These are phyloP conservation scores for Montipora sp. DNA, from an alignment of 64 coral and sea anemone genomes.

Conservation along the genomic window DNA sequence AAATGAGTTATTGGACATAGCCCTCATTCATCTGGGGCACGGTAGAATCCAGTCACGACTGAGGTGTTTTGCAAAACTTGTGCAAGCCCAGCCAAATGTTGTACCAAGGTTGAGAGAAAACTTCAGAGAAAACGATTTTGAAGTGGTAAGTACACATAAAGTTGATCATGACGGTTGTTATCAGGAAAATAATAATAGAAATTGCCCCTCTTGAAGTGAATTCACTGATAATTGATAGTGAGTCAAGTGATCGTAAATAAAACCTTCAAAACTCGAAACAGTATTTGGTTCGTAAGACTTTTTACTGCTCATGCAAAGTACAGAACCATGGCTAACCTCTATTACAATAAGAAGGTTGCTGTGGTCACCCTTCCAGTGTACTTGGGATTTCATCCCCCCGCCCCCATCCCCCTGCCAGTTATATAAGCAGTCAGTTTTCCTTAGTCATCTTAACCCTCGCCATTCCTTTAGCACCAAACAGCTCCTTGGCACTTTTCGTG, in stretches of 20 bases:
- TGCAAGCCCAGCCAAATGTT: constrained; percentile 24
- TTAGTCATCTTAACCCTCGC: not conserved
- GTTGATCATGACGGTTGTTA: not conserved
- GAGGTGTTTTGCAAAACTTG: constrained; percentile 55
- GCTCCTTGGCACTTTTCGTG: not conserved
- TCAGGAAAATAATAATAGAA: not conserved
- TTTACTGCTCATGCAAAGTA: no score
- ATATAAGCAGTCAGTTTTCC: not conserved
- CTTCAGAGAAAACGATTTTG: not conserved
- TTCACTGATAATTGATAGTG: no score
- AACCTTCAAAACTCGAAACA: no score
- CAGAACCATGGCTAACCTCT: no score
- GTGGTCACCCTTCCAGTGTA: no score
- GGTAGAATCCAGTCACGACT: constrained; percentile 46
- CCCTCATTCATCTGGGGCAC: constrained; percentile 68
- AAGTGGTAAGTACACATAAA: constrained; percentile 51
- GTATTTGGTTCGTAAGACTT: no score
- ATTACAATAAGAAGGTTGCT: no score
- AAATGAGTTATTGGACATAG: constrained; percentile 57
- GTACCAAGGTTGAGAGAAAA: not conserved
- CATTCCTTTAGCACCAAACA: not conserved
- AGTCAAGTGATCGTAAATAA: no score
- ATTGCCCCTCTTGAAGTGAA: no score
- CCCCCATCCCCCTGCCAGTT: no score
- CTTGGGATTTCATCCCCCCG: no score